Conservation (phyloP, 37 sponge, comb jelly and placozoan genomes). For the Spongia lamella region DNA sequence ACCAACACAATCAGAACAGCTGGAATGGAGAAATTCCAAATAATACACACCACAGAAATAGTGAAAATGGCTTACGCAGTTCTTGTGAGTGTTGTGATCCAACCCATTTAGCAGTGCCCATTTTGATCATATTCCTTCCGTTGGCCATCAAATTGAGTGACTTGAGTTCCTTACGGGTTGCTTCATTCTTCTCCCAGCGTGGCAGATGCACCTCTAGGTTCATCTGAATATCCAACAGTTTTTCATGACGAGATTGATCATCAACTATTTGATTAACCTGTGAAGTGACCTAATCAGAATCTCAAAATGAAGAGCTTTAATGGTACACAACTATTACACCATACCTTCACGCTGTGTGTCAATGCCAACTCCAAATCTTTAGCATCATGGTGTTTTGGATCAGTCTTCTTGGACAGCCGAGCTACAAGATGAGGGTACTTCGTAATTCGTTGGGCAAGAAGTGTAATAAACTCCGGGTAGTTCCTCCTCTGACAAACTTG, state of each 20-base stretch:
- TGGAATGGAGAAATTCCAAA: not conserved
- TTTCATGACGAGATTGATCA: conserved; percentile 47
- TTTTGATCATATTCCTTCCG: conserved; percentile 48
- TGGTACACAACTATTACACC: no score
- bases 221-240: conserved; percentile 52
- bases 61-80: conserved; percentile 5
- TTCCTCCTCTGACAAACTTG: conserved; percentile 62
- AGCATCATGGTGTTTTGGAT: conserved; percentile 13
- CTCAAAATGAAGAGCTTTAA: no score
- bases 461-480: conserved; percentile 65
- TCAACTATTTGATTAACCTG: conserved; percentile 27
- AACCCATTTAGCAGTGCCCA: conserved; percentile 57
- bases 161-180: conserved; percentile 44
- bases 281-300: no score
- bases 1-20: conserved; percentile 72
- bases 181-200: conserved; percentile 11
- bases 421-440: conserved; percentile 55
- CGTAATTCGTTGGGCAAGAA: conserved; percentile 52
- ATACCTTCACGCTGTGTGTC: no score
- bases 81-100: conserved; percentile 54
- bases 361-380: not conserved
- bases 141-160: conserved; percentile 46
- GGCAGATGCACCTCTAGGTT: conserved; percentile 48
- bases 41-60: not conserved
- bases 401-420: conserved; percentile 63